Evolutionary conservation across 2,888 invertebrate genomes (phyloP).

Genomic region (Euproctis similis): DNA sequence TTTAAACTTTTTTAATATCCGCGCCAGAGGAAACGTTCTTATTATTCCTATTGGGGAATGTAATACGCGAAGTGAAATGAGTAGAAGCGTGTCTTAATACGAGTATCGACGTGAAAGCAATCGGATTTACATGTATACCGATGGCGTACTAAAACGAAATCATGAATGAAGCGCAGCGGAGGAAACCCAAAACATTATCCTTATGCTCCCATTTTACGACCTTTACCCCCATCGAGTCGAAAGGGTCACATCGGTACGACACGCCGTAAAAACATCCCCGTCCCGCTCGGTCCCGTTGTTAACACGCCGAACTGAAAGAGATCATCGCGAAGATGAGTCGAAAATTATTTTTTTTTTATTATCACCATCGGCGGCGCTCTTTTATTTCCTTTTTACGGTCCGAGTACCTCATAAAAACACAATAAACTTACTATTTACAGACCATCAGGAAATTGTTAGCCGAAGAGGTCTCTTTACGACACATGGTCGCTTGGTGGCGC

Average conservation of each 20-base stretch:
- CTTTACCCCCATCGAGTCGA: conserved; percentile 73
- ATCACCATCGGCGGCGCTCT: conserved; percentile 77
- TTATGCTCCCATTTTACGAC: conserved; percentile 76
- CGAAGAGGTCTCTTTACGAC: conserved; percentile 76
- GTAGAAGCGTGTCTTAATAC: conserved; percentile 49
- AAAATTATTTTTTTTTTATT: conserved; percentile 77
- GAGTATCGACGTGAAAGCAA: conserved; percentile 63
- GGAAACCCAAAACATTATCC: conserved; percentile 75
- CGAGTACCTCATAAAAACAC: conserved; percentile 78
- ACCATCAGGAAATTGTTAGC: conserved; percentile 77
- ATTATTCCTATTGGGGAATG: conserved; percentile 56
- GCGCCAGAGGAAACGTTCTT: conserved; percentile 9
- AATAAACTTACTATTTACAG: conserved; percentile 78
- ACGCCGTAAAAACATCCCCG: conserved; percentile 57
- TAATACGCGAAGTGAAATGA: conserved; percentile 63
- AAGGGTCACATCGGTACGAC: conserved; percentile 71
- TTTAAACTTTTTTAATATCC: conserved; percentile 9
- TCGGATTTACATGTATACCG: conserved; percentile 73
- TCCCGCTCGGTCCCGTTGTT: conserved; percentile 45
- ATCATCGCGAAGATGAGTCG: conserved; percentile 74
- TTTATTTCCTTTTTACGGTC: conserved; percentile 78
- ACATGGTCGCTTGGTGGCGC: conserved; percentile 63
- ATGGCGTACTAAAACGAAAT: conserved; percentile 71
- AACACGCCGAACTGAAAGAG: conserved; percentile 62
- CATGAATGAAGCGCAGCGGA: conserved; percentile 75